These are phyloP conservation scores for Xiphophorus hellerii DNA, from an alignment of 2,113 vertebrate species.

Conservation along the genomic window DNA sequence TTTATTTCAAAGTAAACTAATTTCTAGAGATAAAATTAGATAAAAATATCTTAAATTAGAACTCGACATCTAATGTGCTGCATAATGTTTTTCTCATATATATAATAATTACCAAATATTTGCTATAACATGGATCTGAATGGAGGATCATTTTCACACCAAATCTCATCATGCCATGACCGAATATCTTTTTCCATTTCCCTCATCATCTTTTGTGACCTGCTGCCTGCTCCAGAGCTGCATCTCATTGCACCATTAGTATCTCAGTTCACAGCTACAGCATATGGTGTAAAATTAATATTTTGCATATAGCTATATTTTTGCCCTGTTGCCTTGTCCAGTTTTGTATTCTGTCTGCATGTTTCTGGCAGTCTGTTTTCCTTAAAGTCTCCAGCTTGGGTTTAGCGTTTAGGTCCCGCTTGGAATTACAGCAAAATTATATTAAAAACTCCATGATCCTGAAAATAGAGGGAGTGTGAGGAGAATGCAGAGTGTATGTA, in stretches of 20 bases:
- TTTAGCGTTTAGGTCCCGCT: slow-evolving; percentile 1
- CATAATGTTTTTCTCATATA: not conserved
- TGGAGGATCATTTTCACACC: not conserved
- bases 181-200: slow-evolving; percentile 12
- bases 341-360: not conserved
- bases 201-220: slow-evolving; percentile 21
- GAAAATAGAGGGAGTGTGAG: not conserved
- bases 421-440: not conserved
- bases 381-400: not conserved
- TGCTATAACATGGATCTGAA: not conserved
- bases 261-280: not conserved
- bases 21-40: too few species aligned
- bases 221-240: slow-evolving; percentile 12
- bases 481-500: not conserved
- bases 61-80: not conserved
- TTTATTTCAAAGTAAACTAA: too few species aligned
- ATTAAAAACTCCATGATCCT: slow-evolving; percentile 3
- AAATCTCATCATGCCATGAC: not conserved
- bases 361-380: not conserved
- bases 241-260: slow-evolving; percentile 15
- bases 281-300: not conserved
- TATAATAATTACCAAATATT: not conserved
- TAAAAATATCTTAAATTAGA: too few species aligned
- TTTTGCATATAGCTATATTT: slow-evolving; percentile 10
- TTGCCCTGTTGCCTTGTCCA: not conserved